phyloP scores from a whole-genome alignment of 2,113 vertebrate genomes.

The Glaucidium brasilianum region DNA sequence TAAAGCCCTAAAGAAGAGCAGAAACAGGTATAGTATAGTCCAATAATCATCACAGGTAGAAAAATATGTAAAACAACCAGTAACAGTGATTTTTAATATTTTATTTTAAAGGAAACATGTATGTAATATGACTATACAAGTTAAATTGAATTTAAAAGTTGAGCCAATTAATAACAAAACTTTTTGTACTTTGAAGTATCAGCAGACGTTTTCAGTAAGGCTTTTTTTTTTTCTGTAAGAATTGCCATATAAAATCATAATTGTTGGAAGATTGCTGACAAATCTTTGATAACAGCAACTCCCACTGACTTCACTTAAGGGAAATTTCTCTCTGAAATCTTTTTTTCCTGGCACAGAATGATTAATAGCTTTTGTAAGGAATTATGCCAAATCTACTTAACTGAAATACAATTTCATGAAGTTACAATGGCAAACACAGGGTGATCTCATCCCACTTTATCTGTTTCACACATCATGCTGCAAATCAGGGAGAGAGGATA shows the following conservation, averaged over 20 bases:
- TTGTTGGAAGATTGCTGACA: constrained; percentile 1
- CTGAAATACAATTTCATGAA: constrained; percentile 36
- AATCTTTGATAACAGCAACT: constrained; percentile 37
- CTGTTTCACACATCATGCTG: background rate
- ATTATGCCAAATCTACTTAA: constrained; percentile 47
- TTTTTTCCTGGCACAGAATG: constrained; percentile 32
- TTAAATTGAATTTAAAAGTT: background rate
- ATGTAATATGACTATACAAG: background rate
- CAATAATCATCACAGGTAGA: background rate
- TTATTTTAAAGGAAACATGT: background rate
- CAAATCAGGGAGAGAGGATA: background rate
- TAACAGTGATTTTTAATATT: background rate
- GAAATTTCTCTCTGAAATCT: constrained; percentile 36
- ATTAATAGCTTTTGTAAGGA: constrained; percentile 42
- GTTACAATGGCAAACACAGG: constrained; percentile 8
- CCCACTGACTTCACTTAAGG: constrained; percentile 20
- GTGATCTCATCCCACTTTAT: constrained; percentile 43
- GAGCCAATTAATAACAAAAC: background rate
- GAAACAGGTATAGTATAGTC: background rate
- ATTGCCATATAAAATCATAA: background rate
- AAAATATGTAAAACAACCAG: background rate
- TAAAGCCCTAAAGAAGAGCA: background rate
- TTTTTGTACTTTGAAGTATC: background rate
- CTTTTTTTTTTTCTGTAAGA: background rate
- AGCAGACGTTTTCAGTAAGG: background rate